Percentiles rank a stretch among this genome's conserved stretches.
Evolutionary conservation across 2,113 vertebrate genomes (phyloP).

Genomic region (Scomber scombrus): DNA sequence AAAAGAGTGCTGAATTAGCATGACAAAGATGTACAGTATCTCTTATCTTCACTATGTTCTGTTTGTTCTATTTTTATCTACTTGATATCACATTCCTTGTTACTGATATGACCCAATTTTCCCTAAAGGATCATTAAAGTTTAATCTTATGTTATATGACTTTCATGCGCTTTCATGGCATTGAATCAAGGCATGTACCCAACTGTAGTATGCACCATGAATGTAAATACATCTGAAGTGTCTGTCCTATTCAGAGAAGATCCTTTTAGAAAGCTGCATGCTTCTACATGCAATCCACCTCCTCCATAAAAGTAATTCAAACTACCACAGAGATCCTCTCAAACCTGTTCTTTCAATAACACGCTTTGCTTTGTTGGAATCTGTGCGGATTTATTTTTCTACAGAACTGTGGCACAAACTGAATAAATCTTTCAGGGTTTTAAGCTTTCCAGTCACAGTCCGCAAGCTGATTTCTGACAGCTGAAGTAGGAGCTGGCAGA

Average conservation of each 20-base stretch:
- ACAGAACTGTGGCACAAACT: constrained; percentile 3
- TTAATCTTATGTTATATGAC: constrained; percentile 35
- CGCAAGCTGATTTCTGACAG: constrained; percentile 51
- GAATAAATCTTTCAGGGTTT: constrained; percentile 40
- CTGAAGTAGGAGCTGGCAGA: constrained; percentile 23
- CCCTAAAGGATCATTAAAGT: constrained; percentile 50
- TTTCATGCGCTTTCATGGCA: neutral
- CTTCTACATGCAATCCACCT: accelerated
- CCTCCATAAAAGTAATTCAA: neutral
- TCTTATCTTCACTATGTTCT: constrained; percentile 32
- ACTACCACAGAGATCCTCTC: neutral
- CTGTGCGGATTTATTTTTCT: constrained; percentile 42
- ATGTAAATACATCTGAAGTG: neutral
- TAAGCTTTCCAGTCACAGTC: constrained; percentile 48
- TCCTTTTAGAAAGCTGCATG: neutral
- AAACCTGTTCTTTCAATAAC: constrained; percentile 32
- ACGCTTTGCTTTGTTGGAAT: constrained; percentile 39
- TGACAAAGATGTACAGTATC: constrained; percentile 42
- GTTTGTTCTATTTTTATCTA: constrained; percentile 28
- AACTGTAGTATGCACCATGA: neutral
- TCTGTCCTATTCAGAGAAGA: neutral
- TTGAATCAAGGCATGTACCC: constrained; percentile 36
- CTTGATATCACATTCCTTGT: constrained; percentile 19
- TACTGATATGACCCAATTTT: constrained; percentile 44
- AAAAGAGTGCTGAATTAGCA: constrained; percentile 22